Evolutionary conservation across 2,888 invertebrate species (phyloP).

Genomic region (Protula sp.): DNA sequence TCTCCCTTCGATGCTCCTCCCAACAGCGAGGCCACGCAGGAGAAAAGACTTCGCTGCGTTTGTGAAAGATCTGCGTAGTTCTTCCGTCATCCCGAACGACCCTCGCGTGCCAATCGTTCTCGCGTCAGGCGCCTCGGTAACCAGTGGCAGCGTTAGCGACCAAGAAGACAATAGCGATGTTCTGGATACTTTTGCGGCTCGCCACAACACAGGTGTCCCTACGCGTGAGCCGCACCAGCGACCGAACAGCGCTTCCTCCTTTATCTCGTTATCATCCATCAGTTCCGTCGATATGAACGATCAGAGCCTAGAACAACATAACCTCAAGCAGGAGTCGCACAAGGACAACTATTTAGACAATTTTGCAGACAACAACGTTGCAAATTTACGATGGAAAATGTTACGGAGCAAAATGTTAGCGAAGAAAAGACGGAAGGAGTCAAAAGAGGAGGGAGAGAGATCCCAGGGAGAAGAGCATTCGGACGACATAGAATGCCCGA

Average conservation of each 20-base stretch:
- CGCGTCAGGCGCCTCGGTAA: not conserved
- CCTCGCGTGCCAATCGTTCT: not conserved
- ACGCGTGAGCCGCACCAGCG: too few species aligned
- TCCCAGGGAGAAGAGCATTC: not conserved
- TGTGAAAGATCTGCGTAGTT: not conserved
- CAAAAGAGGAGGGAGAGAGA: not conserved
- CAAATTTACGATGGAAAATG: not conserved
- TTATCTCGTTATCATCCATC: too few species aligned
- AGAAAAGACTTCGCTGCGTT: not conserved
- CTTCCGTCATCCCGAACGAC: not conserved
- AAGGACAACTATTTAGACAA: too few species aligned
- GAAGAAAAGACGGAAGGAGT: not conserved
- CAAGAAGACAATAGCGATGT: too few species aligned
- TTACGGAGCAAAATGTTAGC: not conserved
- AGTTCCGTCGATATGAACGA: too few species aligned
- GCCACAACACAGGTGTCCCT: too few species aligned
- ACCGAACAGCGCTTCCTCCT: too few species aligned
- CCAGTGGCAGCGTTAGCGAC: too few species aligned
- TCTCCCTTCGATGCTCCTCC: not conserved
- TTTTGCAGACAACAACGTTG: not conserved
- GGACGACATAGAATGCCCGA: not conserved
- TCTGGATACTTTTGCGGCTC: too few species aligned
- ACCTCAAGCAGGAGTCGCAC: too few species aligned
- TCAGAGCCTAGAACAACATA: too few species aligned
- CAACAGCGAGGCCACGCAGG: not conserved